These are phyloP conservation scores for Pocota personata DNA, from an alignment of 2,888 invertebrate species.

Conservation along the genomic window DNA sequence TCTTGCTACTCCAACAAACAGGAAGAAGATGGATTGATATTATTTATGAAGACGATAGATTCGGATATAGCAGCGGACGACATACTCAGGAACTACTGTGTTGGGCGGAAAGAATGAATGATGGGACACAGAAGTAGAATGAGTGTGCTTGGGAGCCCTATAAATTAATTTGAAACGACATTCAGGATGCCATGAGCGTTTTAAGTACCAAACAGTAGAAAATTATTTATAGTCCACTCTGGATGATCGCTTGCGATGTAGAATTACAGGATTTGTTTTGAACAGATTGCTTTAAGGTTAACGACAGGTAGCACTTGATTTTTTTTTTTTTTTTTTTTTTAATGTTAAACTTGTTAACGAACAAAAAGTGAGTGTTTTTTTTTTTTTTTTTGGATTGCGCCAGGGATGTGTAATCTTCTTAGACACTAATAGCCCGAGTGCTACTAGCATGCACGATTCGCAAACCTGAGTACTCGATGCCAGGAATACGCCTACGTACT, in stretches of 20 bases:
- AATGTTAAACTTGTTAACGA: too few species aligned
- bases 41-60: slow-evolving; percentile 66
- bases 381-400: too few species aligned
- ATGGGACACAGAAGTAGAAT: slow-evolving; percentile 22
- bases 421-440: too few species aligned
- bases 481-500: too few species aligned
- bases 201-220: slow-evolving; percentile 21
- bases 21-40: slow-evolving; percentile 68
- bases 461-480: too few species aligned
- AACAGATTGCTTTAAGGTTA: background rate
- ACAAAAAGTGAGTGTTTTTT: too few species aligned
- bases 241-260: background rate
- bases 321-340: background rate
- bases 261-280: background rate
- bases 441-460: too few species aligned
- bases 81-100: slow-evolving; percentile 22
- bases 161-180: slow-evolving; percentile 66
- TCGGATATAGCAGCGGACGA: slow-evolving; percentile 53
- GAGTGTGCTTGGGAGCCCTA: slow-evolving; percentile 44
- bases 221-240: slow-evolving; percentile 23
- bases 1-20: background rate
- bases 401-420: too few species aligned
- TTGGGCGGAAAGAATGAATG: slow-evolving; percentile 35
- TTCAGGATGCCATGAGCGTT: slow-evolving; percentile 39
- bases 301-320: background rate